Conservation (phyloP, 2,113 vertebrate genomes). For the Callithrix jacchus region DNA sequence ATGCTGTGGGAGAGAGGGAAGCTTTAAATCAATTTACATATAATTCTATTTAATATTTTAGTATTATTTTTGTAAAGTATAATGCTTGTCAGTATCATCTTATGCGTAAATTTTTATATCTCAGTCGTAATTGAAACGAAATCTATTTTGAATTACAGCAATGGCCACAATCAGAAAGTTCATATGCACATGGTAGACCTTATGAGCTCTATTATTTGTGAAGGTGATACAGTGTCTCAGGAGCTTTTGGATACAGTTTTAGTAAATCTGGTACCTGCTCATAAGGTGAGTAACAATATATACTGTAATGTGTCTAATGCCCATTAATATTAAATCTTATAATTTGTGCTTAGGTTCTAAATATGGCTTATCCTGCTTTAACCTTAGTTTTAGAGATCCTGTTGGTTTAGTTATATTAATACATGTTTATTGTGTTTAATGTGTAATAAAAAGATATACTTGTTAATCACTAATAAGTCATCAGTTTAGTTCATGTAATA, state of each 20-base stretch:
- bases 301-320: not conserved
- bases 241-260: slow-evolving; percentile 97
- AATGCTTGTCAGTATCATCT: not conserved
- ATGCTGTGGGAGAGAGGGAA: slow-evolving; percentile 5
- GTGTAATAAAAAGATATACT: not conserved
- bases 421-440: slow-evolving; percentile 4
- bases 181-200: slow-evolving; percentile 99
- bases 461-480: not conserved
- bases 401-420: slow-evolving; percentile 13
- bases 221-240: slow-evolving; percentile 98
- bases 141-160: slow-evolving; percentile 87
- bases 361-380: not conserved
- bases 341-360: slow-evolving; percentile 25
- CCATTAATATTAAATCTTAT: not conserved
- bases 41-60: slow-evolving; percentile 30
- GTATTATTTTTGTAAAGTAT: not conserved
- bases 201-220: slow-evolving; percentile 99
- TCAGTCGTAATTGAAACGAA: slow-evolving; percentile 33
- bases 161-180: slow-evolving; percentile 99
- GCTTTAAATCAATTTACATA: not conserved
- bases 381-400: not conserved
- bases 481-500: not conserved
- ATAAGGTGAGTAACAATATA: slow-evolving; percentile 89
- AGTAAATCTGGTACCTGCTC: slow-evolving; percentile 97
- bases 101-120: not conserved